Evolutionary conservation across 2,113 vertebrate genomes (phyloP).

Genomic region (Phodopus roborovskii): DNA sequence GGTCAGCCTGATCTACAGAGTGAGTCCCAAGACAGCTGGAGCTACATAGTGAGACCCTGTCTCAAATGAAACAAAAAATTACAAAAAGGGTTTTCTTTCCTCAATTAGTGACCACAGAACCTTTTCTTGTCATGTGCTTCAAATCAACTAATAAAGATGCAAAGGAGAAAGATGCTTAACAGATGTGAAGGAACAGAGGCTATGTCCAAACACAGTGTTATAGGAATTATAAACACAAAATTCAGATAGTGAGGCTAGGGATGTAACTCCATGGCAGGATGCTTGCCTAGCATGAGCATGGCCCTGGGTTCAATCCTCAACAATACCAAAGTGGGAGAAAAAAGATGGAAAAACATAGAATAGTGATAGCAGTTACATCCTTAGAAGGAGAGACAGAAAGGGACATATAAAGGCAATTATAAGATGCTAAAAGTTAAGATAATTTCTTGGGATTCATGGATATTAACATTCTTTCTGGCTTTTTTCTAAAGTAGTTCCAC

Average conservation of each 20-base stretch:
- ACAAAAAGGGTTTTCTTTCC: background rate
- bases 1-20: background rate
- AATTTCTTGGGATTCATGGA: constrained; percentile 10
- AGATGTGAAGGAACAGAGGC: background rate
- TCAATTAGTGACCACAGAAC: background rate
- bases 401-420: background rate
- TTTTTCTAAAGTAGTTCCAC: background rate
- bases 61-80: background rate
- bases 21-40: background rate
- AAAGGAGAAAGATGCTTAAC: constrained; percentile 45
- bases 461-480: constrained; percentile 4
- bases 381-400: background rate
- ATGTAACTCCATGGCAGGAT: background rate
- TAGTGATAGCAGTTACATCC: background rate
- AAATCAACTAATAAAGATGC: background rate
- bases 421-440: background rate
- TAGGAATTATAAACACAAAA: constrained; percentile 16
- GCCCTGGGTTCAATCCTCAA: background rate
- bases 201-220: background rate
- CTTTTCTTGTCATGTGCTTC: constrained; percentile 5
- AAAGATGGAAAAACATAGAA: background rate
- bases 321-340: background rate
- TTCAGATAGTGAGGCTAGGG: background rate
- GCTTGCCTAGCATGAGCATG: background rate
- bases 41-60: background rate